Evolutionary conservation across 2,113 vertebrate species (phyloP).

Genomic region (Felis catus): DNA sequence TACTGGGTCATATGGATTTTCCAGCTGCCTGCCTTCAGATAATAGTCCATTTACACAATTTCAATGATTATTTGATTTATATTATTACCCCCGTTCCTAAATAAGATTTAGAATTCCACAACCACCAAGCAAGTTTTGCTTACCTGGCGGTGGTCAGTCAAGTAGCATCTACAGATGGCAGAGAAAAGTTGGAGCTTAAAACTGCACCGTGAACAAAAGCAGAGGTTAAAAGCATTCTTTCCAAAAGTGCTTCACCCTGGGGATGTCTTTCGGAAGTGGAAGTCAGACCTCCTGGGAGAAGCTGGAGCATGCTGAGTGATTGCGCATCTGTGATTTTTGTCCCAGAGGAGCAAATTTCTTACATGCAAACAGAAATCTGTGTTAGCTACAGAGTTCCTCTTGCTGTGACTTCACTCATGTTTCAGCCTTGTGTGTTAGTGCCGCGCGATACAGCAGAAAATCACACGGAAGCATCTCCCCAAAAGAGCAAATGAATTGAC

Average conservation of each 20-base stretch:
- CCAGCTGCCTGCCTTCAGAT: neutral
- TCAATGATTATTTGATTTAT: neutral
- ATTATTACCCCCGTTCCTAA: neutral
- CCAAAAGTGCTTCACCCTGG: neutral
- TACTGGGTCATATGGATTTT: neutral
- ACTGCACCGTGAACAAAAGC: neutral
- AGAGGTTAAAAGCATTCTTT: neutral
- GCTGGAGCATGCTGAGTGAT: neutral
- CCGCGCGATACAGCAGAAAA: neutral
- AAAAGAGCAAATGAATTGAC: neutral
- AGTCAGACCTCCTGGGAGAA: neutral
- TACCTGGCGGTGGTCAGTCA: neutral
- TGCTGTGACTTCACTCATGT: neutral
- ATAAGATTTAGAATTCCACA: neutral
- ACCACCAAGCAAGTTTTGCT: neutral
- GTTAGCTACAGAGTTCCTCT: neutral
- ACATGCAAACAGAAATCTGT: neutral
- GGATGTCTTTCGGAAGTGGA: neutral
- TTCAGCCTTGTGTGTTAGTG: neutral
- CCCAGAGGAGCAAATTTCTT: neutral
- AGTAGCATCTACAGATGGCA: neutral
- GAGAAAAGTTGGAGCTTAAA: neutral
- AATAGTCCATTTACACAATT: neutral
- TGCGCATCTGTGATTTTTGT: neutral
- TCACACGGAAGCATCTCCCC: neutral